phyloP scores from a whole-genome alignment of 2,888 invertebrate species.

The Octodonta nipae region DNA sequence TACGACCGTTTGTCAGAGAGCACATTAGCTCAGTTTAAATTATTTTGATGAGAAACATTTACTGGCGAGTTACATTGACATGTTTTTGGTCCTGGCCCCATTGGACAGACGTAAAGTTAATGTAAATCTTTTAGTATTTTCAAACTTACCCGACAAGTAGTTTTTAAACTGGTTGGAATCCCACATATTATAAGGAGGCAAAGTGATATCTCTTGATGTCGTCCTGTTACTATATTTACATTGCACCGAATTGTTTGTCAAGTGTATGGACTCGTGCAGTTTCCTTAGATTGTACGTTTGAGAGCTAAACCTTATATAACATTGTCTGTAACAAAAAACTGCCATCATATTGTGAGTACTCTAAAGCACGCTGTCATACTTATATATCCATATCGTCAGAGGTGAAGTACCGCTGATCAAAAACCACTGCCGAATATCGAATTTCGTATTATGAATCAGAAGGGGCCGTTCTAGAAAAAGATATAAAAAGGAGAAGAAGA shows the following conservation, averaged over 20 bases:
- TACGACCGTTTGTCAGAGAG: too few species aligned
- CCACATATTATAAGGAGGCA: conserved; percentile 80
- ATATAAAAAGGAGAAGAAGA: neutral
- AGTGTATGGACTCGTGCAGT: conserved; percentile 72
- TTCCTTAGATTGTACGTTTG: conserved; percentile 64
- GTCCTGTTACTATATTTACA: conserved; percentile 50
- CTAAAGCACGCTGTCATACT: conserved; percentile 30
- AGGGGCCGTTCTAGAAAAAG: conserved; percentile 48
- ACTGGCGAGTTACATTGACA: too few species aligned
- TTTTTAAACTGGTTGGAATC: conserved; percentile 55
- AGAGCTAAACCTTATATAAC: conserved; percentile 77
- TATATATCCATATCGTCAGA: conserved; percentile 76
- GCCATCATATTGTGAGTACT: neutral
- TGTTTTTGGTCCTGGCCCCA: too few species aligned
- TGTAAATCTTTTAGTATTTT: too few species aligned
- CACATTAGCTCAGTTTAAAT: too few species aligned
- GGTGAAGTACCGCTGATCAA: conserved; percentile 65
- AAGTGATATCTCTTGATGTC: conserved; percentile 37
- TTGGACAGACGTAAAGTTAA: too few species aligned
- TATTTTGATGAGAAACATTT: too few species aligned
- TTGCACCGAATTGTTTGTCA: conserved; percentile 81
- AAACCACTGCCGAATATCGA: conserved; percentile 84
- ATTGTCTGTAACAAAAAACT: conserved; percentile 40
- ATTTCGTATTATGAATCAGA: conserved; percentile 72
- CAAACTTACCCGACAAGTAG: conserved; percentile 16